A percentile compares a stretch with the other conserved stretches of the same genome.
Evolutionary conservation across 2,888 invertebrate species (phyloP).

Genomic region (Drosophila paranaensis): DNA sequence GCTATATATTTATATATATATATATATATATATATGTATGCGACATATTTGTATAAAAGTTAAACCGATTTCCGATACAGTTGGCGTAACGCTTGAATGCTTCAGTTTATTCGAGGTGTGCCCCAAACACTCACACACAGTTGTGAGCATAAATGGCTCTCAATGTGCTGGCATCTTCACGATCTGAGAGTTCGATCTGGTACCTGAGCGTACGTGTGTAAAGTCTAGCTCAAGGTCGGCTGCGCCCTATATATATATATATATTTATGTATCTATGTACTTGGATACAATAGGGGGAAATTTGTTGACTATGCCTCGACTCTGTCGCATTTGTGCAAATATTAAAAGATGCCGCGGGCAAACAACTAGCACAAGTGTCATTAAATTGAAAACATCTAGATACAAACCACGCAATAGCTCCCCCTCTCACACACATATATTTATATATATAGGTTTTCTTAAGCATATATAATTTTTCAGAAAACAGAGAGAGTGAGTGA

Average conservation of each 20-base stretch:
- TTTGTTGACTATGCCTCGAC: slow-evolving; percentile 24
- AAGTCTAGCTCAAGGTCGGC: slow-evolving; percentile 46
- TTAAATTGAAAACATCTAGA: slow-evolving; percentile 44
- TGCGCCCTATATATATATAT: slow-evolving; percentile 36
- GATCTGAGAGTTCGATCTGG: slow-evolving; percentile 13
- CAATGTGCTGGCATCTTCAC: slow-evolving; percentile 23
- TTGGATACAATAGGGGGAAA: slow-evolving; percentile 24
- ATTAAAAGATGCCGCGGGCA: slow-evolving; percentile 33
- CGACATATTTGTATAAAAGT: slow-evolving; percentile 17
- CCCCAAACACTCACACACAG: slow-evolving; percentile 13
- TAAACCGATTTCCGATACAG: slow-evolving; percentile 67
- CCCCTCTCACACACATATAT: not conserved
- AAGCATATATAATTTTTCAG: slow-evolving; percentile 15
- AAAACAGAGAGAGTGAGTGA: not conserved
- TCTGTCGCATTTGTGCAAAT: slow-evolving; percentile 60
- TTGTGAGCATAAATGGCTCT: slow-evolving; percentile 23
- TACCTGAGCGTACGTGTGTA: slow-evolving; percentile 38
- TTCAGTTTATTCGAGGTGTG: slow-evolving; percentile 54
- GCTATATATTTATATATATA: slow-evolving; percentile 11
- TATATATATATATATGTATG: slow-evolving; percentile 15
- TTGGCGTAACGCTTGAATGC: slow-evolving; percentile 59
- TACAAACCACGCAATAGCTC: slow-evolving; percentile 15
- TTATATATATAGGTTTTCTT: slow-evolving; percentile 4
- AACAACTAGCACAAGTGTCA: slow-evolving; percentile 64
- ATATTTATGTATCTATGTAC: slow-evolving; percentile 1